A percentile compares a stretch with the other conserved stretches of the same genome.
These are phyloP conservation scores for Premnoplex brunnescens DNA, from an alignment of 2,797 vertebrate species.

Conservation along the genomic window DNA sequence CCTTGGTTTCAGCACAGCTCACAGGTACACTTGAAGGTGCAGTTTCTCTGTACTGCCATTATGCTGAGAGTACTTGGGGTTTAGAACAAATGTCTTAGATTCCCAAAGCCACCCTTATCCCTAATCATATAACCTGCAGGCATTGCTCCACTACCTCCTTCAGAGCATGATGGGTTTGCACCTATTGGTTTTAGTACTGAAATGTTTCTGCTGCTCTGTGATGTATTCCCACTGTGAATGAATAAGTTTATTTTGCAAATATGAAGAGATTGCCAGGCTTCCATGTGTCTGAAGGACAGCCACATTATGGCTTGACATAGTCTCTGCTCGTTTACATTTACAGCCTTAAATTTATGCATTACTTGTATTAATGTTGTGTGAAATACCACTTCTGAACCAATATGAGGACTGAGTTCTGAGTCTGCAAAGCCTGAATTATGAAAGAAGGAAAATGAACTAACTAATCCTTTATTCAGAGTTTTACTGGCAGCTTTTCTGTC, in stretches of 20 bases:
- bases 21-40: not conserved
- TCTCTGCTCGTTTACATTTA: not conserved
- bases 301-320: not conserved
- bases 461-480: conserved; percentile 26
- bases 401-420: not conserved
- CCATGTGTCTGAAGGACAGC: not conserved
- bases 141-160: not conserved
- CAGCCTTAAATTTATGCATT: not conserved
- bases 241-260: not conserved
- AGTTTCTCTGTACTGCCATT: not conserved
- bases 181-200: not conserved
- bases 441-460: conserved; percentile 4
- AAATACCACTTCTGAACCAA: not conserved
- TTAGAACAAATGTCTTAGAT: not conserved
- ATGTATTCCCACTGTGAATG: not conserved
- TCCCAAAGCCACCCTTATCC: not conserved
- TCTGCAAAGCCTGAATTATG: not conserved
- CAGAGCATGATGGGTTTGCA: not conserved
- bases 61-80: not conserved
- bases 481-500: conserved; percentile 16
- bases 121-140: not conserved
- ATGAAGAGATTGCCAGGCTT: not conserved
- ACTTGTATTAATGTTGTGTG: not conserved
- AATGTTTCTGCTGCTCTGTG: not conserved
- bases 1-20: not conserved